These are phyloP conservation scores for Prietella phreatophila DNA, from an alignment of 2,113 vertebrate species.

Conservation along the genomic window DNA sequence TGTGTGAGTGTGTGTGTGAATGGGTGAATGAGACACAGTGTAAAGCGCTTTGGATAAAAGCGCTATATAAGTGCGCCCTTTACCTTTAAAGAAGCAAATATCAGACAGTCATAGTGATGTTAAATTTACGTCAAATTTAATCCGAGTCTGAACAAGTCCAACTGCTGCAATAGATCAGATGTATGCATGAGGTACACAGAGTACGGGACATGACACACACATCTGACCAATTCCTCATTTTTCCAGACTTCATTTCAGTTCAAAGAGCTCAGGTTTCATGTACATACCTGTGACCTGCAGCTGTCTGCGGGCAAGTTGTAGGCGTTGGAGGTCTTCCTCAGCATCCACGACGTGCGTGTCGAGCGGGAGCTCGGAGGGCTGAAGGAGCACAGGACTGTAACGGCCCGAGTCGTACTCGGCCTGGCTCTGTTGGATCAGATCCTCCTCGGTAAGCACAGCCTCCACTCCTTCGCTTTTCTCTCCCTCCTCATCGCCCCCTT, in stretches of 20 bases:
- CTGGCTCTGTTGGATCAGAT: slow-evolving; percentile 95
- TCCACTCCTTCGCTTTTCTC: slow-evolving; percentile 74
- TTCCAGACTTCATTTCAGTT: background rate
- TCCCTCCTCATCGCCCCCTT: slow-evolving; percentile 53
- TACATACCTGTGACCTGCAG: slow-evolving; percentile 87
- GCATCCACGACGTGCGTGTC: slow-evolving; percentile 85
- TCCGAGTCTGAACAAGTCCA: background rate
- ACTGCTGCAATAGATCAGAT: background rate
- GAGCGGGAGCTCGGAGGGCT: slow-evolving; percentile 82
- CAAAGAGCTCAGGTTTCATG: background rate
- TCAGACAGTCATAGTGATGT: background rate
- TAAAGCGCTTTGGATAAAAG: too few relatives aligned
- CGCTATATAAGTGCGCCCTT: too few relatives aligned
- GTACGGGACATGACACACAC: background rate
- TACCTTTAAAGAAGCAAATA: too few relatives aligned
- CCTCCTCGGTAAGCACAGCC: slow-evolving; percentile 92
- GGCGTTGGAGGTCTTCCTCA: slow-evolving; percentile 82
- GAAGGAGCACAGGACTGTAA: slow-evolving; percentile 89
- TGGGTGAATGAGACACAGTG: too few relatives aligned
- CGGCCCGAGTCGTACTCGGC: slow-evolving; percentile 90
- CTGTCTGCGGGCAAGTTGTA: slow-evolving; percentile 84
- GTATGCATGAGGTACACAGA: background rate
- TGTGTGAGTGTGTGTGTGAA: too few relatives aligned
- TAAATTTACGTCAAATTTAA: background rate
- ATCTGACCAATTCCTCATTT: background rate